phyloP scores from a whole-genome alignment of 2,797 vertebrate genomes.

The Galaxias olidus region DNA sequence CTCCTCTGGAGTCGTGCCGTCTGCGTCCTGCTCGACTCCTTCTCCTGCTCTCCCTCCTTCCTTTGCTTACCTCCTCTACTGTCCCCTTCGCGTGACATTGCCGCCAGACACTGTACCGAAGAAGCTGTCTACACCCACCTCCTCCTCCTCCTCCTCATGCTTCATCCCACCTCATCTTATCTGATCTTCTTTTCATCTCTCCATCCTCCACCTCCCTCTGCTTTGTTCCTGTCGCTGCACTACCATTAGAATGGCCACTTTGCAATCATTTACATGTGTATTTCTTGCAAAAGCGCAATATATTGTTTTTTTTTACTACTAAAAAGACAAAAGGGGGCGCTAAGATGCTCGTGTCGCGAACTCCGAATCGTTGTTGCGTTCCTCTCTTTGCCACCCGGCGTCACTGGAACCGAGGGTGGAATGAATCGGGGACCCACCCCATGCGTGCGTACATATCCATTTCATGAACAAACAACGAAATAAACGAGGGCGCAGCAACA shows the following conservation, averaged over 20 bases:
- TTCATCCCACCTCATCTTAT: background rate
- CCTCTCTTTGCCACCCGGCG: background rate
- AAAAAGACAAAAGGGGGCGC: too few species aligned
- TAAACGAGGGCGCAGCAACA: constrained; percentile 14
- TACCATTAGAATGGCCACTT: too few species aligned
- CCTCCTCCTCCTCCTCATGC: constrained; percentile 2
- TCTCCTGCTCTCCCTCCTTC: background rate
- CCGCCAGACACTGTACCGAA: too few species aligned
- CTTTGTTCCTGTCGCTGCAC: background rate
- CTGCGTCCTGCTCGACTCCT: background rate
- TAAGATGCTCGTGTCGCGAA: too few species aligned
- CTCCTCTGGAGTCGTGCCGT: background rate
- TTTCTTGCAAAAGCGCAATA: too few species aligned
- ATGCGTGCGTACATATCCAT: constrained; percentile 20
- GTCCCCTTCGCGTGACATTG: background rate
- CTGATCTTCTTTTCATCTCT: background rate
- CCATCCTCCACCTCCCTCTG: background rate
- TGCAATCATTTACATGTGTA: too few species aligned
- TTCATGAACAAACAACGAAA: constrained; percentile 19
- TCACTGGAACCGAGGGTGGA: background rate
- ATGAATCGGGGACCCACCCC: constrained; percentile 10
- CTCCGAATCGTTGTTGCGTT: background rate
- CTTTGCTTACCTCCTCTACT: too few species aligned
- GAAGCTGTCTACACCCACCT: background rate
- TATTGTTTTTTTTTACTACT: too few species aligned